Evolutionary conservation across 2,113 vertebrate genomes (phyloP), one percentile per base, ranked within the genome.

Genomic region (Microcebus tavaratra): DNA sequence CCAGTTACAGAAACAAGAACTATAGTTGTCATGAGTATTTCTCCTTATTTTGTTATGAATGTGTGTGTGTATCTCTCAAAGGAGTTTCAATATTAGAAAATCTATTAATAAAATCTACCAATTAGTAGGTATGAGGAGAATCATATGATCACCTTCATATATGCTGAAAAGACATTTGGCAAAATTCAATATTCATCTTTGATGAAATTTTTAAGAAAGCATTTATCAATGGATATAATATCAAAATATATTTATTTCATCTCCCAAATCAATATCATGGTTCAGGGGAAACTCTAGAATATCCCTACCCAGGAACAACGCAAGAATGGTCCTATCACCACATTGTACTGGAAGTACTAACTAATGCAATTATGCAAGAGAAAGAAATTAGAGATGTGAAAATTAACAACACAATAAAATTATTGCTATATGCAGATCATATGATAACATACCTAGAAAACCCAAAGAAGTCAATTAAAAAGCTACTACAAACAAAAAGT

Each of bases 201-300:
- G 27, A 53, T 59, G 5, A 92, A 75, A 84, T 84, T 91, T 70
- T 73, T 88, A 83, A 73, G 20, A 76, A 91, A n/a, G 27, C n/a
- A 72, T 53, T 78, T 82, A 70, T 88, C 36, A 83, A 45, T n/a
- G 11, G 8, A 85, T 68, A 27, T 0, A 94, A 92, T 86, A 80
- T 39, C 86, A 86, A 89, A 80, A 86, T 92, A 76, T 59, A 80
- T 55, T 90, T 50, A 93, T 70, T 75, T 88, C 68, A 75, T 18
- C 53, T 53, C 23, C 29, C 34, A 53, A 94, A 75, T 75, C 5
- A 36, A 20, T 61, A 65, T 57, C 61, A 63, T 29, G 18, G 70
- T 95, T 94, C 61, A 89, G 23, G 31, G 36, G 20, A 85, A 89
- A 85, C 5, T 63, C 20, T 34, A 89, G n/a, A 36, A 15, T 14